Percentiles rank a stretch among this genome's conserved stretches.
Evolutionary conservation across 1,140 invertebrate genomes (phyloP).

Genomic region (Rhopalosiphum padi): DNA sequence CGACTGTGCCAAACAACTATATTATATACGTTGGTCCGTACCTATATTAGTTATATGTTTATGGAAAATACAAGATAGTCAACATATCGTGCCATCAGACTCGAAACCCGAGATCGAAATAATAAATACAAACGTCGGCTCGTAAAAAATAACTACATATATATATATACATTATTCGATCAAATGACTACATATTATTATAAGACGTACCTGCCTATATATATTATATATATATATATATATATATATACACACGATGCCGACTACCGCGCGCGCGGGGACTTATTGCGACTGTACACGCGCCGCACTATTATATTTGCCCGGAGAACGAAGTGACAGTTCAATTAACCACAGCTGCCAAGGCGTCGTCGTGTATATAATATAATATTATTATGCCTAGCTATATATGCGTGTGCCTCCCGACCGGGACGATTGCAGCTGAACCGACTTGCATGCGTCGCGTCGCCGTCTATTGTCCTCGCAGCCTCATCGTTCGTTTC

Average conservation of each 20-base stretch:
- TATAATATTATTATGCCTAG: not conserved
- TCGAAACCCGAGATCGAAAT: not conserved
- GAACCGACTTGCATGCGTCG: not conserved
- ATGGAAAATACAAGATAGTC: too few relatives aligned
- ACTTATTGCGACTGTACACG: not conserved
- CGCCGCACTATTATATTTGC: not conserved
- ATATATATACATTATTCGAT: not conserved
- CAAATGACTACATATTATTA: not conserved
- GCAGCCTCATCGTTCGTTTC: not conserved
- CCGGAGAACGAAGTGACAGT: not conserved
- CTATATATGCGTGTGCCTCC: not conserved
- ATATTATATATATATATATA: too few relatives aligned
- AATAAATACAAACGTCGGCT: not conserved
- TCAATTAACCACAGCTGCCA: not conserved
- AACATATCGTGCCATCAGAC: not conserved
- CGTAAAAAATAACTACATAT: not conserved
- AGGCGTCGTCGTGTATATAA: not conserved
- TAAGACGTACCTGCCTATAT: not conserved
- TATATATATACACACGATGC: too few relatives aligned
- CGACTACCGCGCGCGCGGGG: not conserved
- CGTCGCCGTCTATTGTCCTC: not conserved
- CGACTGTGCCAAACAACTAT: too few relatives aligned
- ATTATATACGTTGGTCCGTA: too few relatives aligned
- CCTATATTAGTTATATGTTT: too few relatives aligned
- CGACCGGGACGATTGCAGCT: not conserved